Evolutionary conservation across 2,797 vertebrate genomes (phyloP), one percentile per base, ranked within the genome.

Genomic region (Paratrypauchen microcephalus): DNA sequence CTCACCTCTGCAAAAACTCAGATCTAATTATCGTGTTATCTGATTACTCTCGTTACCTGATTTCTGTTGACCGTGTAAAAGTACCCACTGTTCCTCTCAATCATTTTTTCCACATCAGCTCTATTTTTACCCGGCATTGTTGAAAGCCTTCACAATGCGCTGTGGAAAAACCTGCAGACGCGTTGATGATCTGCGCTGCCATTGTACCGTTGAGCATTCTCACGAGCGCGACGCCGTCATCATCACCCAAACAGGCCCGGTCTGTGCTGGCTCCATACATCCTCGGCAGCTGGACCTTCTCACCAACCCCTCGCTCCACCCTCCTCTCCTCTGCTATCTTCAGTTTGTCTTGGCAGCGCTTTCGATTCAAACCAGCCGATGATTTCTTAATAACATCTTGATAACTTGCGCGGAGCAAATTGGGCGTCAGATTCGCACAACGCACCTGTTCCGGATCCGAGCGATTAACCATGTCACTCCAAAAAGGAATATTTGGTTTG

Each of bases 381-480:
- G 57, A 73, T 63, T 50, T 73, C 73, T 81, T 69, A 67, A 74
- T 75, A 3, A 67, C 71, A 55, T 67, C 65, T 69, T 28, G 64
- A 71, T 54, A 66, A 56, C 15, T 18, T 52, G 56, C 41, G n/a
- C 15, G 26, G 69, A 36, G 39, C 45, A 19, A 55, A 47, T 41
- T 19, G 78, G 2, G 50, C 59, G 11, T 72, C 62, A 60, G 32
- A 55, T 61, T n/a, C 15, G 23, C 39, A 72, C 64, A 57, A 30
- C 76, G 52, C 63, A 73, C 75, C 77, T 77, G 82, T 70, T 54
- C 79, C 57, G 72, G 21, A 11, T 54, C 32, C 70, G 55, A 30
- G n/a, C 52, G 62, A 84, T 79, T 75, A 58, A 80, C 78, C 68
- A 55, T 8, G 26, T 65, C 47, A 58, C 18, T 74, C 59, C 55